Evolutionary conservation across 2,888 invertebrate genomes (phyloP), one percentile per base, ranked within the genome.

Genomic region (Brachycybe producta): DNA sequence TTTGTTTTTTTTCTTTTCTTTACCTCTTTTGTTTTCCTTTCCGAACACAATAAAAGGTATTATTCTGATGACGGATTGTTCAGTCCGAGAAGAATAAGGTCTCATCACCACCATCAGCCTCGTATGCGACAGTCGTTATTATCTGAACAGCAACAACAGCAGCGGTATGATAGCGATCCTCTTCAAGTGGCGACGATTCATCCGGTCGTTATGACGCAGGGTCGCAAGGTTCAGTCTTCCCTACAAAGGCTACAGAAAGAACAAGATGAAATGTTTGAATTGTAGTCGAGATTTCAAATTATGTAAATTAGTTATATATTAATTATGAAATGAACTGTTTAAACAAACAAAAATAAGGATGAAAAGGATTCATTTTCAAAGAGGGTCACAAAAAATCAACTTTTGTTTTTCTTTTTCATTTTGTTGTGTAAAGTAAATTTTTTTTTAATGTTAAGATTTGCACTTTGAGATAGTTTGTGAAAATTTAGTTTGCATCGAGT

Each of bases 261-360:
- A 62, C 87, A 88, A 64, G 88, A 90, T 61, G 87, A 88, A 66
- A 77, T 88, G 64, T 90, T 87, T 68, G 85, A 88, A 70, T 82
- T 88, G 80, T 88, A 87, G 82, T 42, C 34, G 71, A 27, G 52
- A 43, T 24, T 23, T 32, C n/a, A 32, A n/a, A n/a, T n/a, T n/a
- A n/a, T n/a, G n/a, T n/a, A n/a, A n/a, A n/a, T n/a, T n/a, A n/a
- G n/a, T n/a, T n/a, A n/a, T n/a, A n/a, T n/a, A n/a, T n/a, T n/a
- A n/a, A n/a, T n/a, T n/a, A n/a, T n/a, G n/a, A n/a, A n/a, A n/a
- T n/a, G n/a, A n/a, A n/a, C n/a, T n/a, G n/a, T n/a, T n/a, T n/a
- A n/a, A n/a, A n/a, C n/a, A n/a, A n/a, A n/a, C n/a, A n/a, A n/a
- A n/a, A n/a, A n/a, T n/a, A n/a, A n/a, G n/a, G n/a, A n/a, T n/a